Conservation (phyloP, 2,888 invertebrate species). For the Cataglyphis altisquamis region DNA sequence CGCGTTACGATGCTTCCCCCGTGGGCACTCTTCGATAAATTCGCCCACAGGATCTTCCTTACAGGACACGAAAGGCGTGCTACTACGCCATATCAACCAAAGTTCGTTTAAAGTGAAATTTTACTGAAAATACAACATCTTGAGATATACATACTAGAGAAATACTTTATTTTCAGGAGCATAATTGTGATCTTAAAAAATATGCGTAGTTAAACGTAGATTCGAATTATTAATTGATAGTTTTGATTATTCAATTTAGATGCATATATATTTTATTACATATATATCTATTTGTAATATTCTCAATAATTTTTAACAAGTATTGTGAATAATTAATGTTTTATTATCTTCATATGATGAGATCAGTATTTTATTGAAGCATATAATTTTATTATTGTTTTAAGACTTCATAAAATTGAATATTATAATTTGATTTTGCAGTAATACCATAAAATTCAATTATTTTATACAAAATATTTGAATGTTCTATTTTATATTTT, state of each 20-base stretch:
- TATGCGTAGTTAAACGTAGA: background rate
- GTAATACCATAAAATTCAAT: background rate
- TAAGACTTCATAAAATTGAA: background rate
- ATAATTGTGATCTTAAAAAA: background rate
- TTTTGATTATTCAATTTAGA: slow-evolving; percentile 28
- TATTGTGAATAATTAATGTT: background rate
- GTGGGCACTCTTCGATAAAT: slow-evolving; percentile 57
- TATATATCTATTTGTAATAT: background rate
- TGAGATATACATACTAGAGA: background rate
- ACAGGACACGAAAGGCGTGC: slow-evolving; percentile 47
- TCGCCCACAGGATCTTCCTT: slow-evolving; percentile 54
- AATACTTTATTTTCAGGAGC: background rate
- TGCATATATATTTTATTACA: background rate
- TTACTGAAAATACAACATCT: slow-evolving; percentile 11
- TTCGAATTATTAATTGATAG: slow-evolving; percentile 23
- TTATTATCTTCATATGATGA: background rate
- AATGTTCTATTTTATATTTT: background rate
- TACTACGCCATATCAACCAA: slow-evolving; percentile 26
- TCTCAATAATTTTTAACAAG: background rate
- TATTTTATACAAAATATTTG: background rate
- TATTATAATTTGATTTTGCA: background rate
- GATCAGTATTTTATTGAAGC: background rate
- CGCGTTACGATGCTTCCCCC: slow-evolving; percentile 56
- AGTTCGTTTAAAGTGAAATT: slow-evolving; percentile 45
- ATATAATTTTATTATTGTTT: background rate